Conservation (phyloP, 2,888 invertebrate genomes). For the Mycalesis mineus region DNA sequence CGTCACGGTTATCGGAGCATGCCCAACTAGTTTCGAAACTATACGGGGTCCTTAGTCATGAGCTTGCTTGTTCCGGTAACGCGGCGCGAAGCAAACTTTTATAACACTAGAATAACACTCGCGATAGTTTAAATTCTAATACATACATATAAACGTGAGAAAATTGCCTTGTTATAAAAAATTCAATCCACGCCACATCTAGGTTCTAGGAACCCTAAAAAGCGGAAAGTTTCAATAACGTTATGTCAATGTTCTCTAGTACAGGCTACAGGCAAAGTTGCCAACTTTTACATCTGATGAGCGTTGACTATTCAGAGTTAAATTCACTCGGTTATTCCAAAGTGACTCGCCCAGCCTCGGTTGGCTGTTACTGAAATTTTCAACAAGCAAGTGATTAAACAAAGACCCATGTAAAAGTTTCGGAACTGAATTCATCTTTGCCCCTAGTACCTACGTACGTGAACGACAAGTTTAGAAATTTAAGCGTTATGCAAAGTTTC, state of each 20-base stretch:
- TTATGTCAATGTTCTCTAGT: slow-evolving; percentile 12
- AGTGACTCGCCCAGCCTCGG: not conserved
- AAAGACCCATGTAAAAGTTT: slow-evolving; percentile 11
- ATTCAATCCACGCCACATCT: not conserved
- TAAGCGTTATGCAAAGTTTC: not conserved
- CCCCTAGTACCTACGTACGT: not conserved
- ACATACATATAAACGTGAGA: no score
- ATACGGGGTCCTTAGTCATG: no score
- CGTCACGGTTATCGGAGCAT: no score
- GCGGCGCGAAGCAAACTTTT: no score
- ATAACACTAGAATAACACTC: no score
- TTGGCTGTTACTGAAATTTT: slow-evolving; percentile 8
- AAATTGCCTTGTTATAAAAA: not conserved
- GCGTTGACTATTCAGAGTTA: slow-evolving; percentile 13
- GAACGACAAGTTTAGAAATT: not conserved
- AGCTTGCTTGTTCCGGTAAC: no score
- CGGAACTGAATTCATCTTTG: slow-evolving; percentile 7
- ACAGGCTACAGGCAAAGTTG: slow-evolving; percentile 12
- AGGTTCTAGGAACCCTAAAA: not conserved
- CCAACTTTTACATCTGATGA: slow-evolving; percentile 17
- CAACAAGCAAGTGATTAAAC: slow-evolving; percentile 4
- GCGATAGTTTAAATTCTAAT: no score
- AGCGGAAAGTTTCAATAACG: slow-evolving; percentile 4
- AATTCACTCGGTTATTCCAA: slow-evolving; percentile 9
- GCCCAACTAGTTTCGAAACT: no score